Evolutionary conservation across 2,113 vertebrate species (phyloP).

Genomic region (Himantopus leucocephalus): DNA sequence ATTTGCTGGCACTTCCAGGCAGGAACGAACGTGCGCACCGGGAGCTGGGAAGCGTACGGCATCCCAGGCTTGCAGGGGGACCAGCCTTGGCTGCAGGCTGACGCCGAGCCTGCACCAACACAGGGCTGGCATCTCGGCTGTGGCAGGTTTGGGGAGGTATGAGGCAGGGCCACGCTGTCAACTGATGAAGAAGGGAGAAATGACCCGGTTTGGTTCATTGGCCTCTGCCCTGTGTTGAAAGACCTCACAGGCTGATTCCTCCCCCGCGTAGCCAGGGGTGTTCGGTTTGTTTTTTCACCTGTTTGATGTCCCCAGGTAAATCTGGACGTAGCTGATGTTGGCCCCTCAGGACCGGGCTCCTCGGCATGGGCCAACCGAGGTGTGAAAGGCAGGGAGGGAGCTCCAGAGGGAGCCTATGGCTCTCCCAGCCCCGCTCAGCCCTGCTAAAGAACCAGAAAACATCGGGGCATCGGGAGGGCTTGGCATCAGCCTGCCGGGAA

Average conservation of each 20-base stretch:
- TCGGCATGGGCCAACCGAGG: fast-evolving
- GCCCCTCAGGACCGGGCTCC: not conserved
- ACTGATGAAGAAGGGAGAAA: not conserved
- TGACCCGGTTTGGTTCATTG: not conserved
- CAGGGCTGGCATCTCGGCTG: fast-evolving
- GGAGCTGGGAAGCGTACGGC: not conserved
- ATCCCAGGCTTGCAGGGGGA: not conserved
- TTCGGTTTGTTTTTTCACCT: not conserved
- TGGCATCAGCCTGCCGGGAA: no score
- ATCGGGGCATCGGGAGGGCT: no score
- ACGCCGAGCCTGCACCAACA: not conserved
- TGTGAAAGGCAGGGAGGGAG: not conserved
- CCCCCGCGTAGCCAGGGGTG: fast-evolving
- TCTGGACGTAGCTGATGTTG: not conserved
- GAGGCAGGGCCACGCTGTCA: not conserved
- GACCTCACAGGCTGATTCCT: not conserved
- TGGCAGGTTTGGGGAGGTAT: not conserved
- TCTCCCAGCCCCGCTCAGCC: not conserved
- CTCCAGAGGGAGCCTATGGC: not conserved
- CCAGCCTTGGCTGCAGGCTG: not conserved
- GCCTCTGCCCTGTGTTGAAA: not conserved
- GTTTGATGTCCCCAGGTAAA: not conserved
- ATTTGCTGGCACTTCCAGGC: not conserved
- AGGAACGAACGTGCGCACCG: not conserved
- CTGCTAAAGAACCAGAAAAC: no score